Evolutionary conservation across 2,888 invertebrate genomes (phyloP).

Genomic region (Philaethria dido): DNA sequence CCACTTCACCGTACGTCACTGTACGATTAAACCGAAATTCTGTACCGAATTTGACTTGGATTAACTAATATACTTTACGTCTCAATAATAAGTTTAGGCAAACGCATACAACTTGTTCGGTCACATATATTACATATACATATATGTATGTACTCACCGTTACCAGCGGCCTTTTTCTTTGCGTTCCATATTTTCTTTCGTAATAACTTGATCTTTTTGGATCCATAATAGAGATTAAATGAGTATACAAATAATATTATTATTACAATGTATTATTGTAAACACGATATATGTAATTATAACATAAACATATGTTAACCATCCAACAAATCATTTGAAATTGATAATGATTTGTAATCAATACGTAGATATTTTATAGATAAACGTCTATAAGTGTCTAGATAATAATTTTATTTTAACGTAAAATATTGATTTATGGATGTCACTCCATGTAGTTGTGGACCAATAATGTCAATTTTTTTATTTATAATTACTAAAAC

Average conservation of each 20-base stretch:
- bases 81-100: not conserved
- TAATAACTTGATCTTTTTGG: constrained; percentile 43
- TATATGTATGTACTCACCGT: constrained; percentile 44
- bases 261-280: not conserved
- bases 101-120: not conserved
- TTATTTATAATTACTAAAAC: too few relatives aligned
- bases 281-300: not conserved
- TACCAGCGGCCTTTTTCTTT: constrained; percentile 41
- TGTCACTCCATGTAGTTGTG: too few relatives aligned
- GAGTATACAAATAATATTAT: not conserved
- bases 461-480: too few relatives aligned
- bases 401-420: not conserved
- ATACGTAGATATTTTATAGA: constrained; percentile 22
- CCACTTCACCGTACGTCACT: not conserved
- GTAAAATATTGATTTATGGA: too few relatives aligned
- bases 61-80: not conserved
- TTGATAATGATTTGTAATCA: constrained; percentile 30
- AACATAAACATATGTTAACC: not conserved
- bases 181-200: constrained; percentile 46
- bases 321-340: not conserved
- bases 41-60: not conserved
- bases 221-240: constrained; percentile 23
- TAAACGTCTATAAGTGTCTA: constrained; percentile 27
- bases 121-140: not conserved
- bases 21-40: not conserved